Evolutionary conservation across 92 coral and sea anemone genomes (phyloP).

Genomic region (Umimayanthus kanabou): DNA sequence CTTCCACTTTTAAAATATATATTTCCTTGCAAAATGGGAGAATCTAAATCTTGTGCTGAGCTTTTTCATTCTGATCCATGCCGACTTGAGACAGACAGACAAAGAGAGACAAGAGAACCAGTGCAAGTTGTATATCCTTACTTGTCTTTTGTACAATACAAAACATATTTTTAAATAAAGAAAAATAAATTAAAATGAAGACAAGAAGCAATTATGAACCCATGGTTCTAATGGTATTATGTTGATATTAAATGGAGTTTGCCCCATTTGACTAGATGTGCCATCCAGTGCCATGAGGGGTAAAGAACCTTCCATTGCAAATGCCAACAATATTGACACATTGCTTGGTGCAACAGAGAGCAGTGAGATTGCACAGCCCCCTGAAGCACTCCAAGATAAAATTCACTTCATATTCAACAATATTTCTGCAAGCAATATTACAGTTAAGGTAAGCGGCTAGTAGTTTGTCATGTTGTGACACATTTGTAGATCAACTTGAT

Average conservation of each 20-base stretch:
- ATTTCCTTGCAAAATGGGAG: too few species aligned
- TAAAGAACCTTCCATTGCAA: slow-evolving; percentile 95
- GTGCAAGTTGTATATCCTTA: too few species aligned
- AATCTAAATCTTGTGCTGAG: too few species aligned
- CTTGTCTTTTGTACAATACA: too few species aligned
- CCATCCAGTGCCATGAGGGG: slow-evolving; percentile 62
- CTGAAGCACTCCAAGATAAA: slow-evolving; percentile 92
- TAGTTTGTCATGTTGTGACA: neutral
- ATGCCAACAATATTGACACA: slow-evolving; percentile 96
- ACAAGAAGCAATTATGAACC: too few species aligned
- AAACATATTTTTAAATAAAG: too few species aligned
- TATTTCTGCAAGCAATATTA: slow-evolving; percentile 74
- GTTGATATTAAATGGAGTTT: neutral
- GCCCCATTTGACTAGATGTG: slow-evolving; percentile 33
- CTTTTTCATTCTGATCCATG: too few species aligned
- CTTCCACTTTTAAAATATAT: too few species aligned
- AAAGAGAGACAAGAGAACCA: too few species aligned
- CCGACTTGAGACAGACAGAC: too few species aligned
- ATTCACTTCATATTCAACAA: slow-evolving; percentile 95
- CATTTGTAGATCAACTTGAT: neutral
- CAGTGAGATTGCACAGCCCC: slow-evolving; percentile 93
- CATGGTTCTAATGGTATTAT: too few species aligned
- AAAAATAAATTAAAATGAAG: too few species aligned
- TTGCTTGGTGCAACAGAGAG: slow-evolving; percentile 93
- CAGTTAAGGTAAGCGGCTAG: slow-evolving; percentile 66